phyloP scores from a whole-genome alignment of 2,113 vertebrate genomes.

The Notarius quadriscutis region DNA sequence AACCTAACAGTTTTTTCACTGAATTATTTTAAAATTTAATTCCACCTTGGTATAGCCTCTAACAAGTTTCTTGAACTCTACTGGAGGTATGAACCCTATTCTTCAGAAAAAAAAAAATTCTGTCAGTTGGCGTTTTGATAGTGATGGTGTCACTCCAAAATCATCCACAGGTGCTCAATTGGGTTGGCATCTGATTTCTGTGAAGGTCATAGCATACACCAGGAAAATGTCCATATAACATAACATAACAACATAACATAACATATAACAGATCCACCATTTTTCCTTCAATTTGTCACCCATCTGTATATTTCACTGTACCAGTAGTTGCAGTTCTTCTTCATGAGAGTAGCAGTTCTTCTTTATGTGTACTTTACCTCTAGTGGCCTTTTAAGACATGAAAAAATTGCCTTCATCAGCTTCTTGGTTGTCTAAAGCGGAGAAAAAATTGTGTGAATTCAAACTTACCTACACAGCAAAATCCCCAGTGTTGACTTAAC shows the following conservation, averaged over 20 bases:
- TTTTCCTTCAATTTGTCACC: neutral
- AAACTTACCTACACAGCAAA: neutral
- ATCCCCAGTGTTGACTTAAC: too few relatives aligned
- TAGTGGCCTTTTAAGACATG: neutral
- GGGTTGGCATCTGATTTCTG: neutral
- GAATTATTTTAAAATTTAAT: neutral
- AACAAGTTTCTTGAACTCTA: too few relatives aligned
- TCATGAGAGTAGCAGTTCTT: neutral
- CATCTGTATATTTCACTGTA: neutral
- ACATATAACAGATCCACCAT: too few relatives aligned
- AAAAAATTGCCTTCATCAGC: neutral
- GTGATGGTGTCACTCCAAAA: neutral
- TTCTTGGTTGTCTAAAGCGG: neutral
- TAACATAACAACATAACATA: too few relatives aligned
- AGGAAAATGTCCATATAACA: neutral
- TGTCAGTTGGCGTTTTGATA: neutral
- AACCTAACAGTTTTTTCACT: neutral
- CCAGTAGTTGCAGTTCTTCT: neutral
- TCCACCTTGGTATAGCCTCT: neutral
- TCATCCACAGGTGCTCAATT: neutral
- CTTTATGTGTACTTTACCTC: neutral
- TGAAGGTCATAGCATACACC: neutral
- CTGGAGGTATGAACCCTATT: neutral
- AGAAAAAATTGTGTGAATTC: neutral
- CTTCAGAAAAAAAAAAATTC: neutral